phyloP scores from a whole-genome alignment of 2,888 invertebrate species.

The Unio delphinus region DNA sequence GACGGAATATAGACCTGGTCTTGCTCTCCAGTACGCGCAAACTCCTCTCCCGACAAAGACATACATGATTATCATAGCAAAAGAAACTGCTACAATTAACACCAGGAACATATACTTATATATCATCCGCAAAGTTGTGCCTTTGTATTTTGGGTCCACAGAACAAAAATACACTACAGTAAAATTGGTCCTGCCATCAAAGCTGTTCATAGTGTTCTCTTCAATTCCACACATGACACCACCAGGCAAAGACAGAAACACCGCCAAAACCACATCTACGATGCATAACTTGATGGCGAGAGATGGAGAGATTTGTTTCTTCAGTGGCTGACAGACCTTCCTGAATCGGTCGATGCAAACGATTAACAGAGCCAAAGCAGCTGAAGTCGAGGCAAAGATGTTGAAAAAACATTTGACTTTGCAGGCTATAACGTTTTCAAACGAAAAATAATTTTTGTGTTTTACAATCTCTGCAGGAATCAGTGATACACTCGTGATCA shows the following conservation, averaged over 20 bases:
- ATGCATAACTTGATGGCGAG: slow-evolving; percentile 21
- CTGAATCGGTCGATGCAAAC: slow-evolving; percentile 30
- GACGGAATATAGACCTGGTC: too few relatives aligned
- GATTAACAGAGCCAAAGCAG: slow-evolving; percentile 24
- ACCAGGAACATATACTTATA: slow-evolving; percentile 26
- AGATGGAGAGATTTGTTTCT: slow-evolving; percentile 22
- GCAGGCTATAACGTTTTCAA: slow-evolving; percentile 19
- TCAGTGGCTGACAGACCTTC: slow-evolving; percentile 25
- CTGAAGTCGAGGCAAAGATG: slow-evolving; percentile 25
- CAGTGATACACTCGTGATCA: slow-evolving; percentile 26
- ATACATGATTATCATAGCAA: slow-evolving; percentile 21
- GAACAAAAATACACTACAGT: slow-evolving; percentile 26
- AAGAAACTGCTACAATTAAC: slow-evolving; percentile 21
- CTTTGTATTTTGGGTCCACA: slow-evolving; percentile 17
- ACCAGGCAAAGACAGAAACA: slow-evolving; percentile 23
- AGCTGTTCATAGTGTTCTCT: slow-evolving; percentile 16
- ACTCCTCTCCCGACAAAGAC: slow-evolving; percentile 27
- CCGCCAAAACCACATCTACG: slow-evolving; percentile 14
- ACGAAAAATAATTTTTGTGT: slow-evolving; percentile 28
- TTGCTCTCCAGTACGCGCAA: too few relatives aligned
- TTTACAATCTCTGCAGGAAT: slow-evolving; percentile 33
- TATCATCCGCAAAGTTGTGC: slow-evolving; percentile 17
- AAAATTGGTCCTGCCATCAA: slow-evolving; percentile 13
- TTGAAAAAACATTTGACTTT: slow-evolving; percentile 33
- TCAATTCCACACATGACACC: slow-evolving; percentile 32